Conservation (phyloP, 1,140 invertebrate species). For the Ladona fulva region DNA sequence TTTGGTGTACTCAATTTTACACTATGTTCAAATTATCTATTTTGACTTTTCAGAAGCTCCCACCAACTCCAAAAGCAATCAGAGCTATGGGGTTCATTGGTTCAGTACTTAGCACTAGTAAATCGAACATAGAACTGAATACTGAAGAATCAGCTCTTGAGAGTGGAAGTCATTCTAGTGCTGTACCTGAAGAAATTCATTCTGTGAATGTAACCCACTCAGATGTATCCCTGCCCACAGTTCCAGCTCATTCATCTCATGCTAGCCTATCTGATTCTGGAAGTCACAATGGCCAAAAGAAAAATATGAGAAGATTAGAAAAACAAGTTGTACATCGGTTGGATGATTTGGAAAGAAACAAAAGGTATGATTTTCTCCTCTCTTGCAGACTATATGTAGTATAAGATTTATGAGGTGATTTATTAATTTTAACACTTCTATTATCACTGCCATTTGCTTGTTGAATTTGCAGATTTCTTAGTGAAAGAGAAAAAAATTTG, state of each 20-base stretch:
- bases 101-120: background rate
- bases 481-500: constrained; percentile 19
- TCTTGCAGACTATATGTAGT: no score
- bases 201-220: background rate
- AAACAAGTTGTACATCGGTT: constrained; percentile 19
- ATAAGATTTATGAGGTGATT: no score
- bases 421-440: no score
- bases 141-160: background rate
- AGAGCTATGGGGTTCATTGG: background rate
- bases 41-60: background rate
- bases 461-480: constrained; percentile 14
- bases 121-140: background rate
- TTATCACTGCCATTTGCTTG: no score
- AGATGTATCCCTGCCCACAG: background rate
- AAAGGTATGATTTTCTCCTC: constrained; percentile 5
- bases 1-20: no score
- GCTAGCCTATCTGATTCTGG: background rate
- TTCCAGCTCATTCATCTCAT: background rate
- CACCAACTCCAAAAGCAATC: constrained; percentile 4
- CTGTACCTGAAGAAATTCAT: background rate
- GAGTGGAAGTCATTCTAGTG: background rate
- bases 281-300: constrained; percentile 31
- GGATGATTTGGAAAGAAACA: constrained; percentile 2
- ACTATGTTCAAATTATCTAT: background rate
- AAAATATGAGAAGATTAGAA: constrained; percentile 33